These are phyloP conservation scores for Drosophila kikkawai DNA, from an alignment of 1,140 invertebrate species.

Conservation along the genomic window DNA sequence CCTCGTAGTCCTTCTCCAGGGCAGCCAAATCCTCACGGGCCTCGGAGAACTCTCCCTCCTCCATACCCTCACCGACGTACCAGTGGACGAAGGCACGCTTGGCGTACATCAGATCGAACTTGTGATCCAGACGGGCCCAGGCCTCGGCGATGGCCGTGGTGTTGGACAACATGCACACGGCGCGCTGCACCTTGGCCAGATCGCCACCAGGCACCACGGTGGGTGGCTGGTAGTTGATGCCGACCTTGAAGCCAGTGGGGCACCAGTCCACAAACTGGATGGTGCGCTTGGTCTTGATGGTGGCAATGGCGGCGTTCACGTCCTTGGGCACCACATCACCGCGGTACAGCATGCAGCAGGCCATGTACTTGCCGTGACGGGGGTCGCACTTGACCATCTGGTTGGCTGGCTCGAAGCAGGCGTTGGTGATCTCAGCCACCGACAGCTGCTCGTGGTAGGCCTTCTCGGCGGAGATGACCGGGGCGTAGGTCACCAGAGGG, in stretches of 20 bases:
- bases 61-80: slow-evolving; percentile 95
- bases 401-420: slow-evolving; percentile 95
- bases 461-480: slow-evolving; percentile 94
- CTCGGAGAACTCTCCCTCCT: slow-evolving; percentile 94
- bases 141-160: slow-evolving; percentile 93
- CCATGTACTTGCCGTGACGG: slow-evolving; percentile 96
- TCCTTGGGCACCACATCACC: slow-evolving; percentile 92
- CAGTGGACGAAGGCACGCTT: slow-evolving; percentile 95
- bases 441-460: slow-evolving; percentile 94
- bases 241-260: slow-evolving; percentile 94
- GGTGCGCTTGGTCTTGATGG: slow-evolving; percentile 93
- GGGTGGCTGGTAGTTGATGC: slow-evolving; percentile 92
- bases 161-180: slow-evolving; percentile 92
- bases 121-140: slow-evolving; percentile 92
- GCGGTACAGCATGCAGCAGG: slow-evolving; percentile 92
- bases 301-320: slow-evolving; percentile 93
- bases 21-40: slow-evolving; percentile 94
- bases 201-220: slow-evolving; percentile 94
- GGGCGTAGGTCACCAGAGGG: slow-evolving; percentile 93
- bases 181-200: slow-evolving; percentile 90
- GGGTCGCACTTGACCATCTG: slow-evolving; percentile 98
- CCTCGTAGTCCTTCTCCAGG: slow-evolving; percentile 94
- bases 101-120: slow-evolving; percentile 94
- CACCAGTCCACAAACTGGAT: slow-evolving; percentile 97
- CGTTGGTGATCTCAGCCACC: slow-evolving; percentile 95